Base-by-base conservation (phyloP, 2,797 vertebrate species). In the Argyrosomus regius region DNA sequence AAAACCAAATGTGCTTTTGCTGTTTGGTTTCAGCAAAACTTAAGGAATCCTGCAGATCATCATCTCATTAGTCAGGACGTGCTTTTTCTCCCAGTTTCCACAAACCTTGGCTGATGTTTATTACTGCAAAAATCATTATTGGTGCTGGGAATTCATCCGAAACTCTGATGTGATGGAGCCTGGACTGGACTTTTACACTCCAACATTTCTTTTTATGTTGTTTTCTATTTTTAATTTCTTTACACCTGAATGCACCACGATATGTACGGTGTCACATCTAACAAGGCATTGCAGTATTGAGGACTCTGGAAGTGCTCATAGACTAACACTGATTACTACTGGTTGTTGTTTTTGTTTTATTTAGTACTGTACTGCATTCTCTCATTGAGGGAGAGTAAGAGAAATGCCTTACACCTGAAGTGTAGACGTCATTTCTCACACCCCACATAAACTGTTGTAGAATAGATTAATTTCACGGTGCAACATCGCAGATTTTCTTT, bases 361-460 rank as follows among this genome's bases (percentile, higher is more conserved):
- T 26, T 68, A 70, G 82, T 90, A 90, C 86, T 88, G 88, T 85
- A 85, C 20, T 46, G 31, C 72, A 24, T 70, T 72, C 49, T 46
- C 57, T 70, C 68, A 10, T 73, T n/a, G 62, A 54, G 65, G 39
- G 64, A 76, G 79, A 67, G 46, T 0, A 12, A 64, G 64, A 78
- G 70, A 67, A 83, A 78, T 16, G 74, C 82, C 90, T 90, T 87
- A 80, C 68, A 49, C 16, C 59, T 61, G 43, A 74, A 45, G 16
- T 59, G 50, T 41, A 66, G 49, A 80, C 31, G 39, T 12, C 6
- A 0, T 43, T 39, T 75, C 62, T 78, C 53, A 66, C 65, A 28
- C 41, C 45, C 26, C 6, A 7, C 43, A 18, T 45, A 41, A 28
- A 62, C 59, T 53, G 13, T 39, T 10, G 16, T 66, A 61, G 49